These are phyloP conservation scores for Callorhinus ursinus DNA, from an alignment of 2,113 vertebrate genomes.

Conservation along the genomic window DNA sequence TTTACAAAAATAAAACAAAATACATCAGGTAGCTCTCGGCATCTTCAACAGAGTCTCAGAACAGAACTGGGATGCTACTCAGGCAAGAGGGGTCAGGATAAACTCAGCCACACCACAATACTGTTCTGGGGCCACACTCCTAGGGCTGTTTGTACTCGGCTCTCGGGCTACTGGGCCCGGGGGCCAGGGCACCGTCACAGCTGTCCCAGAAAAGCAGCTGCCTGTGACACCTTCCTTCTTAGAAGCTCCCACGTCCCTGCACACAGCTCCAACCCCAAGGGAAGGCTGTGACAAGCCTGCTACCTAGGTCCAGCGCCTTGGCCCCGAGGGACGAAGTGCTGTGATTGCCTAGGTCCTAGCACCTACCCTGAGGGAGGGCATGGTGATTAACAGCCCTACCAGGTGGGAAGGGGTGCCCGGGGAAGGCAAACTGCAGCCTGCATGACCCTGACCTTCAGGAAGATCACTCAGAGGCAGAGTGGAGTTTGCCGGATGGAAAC, in stretches of 20 bases:
- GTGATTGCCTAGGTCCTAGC: fast-evolving
- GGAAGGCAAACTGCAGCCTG: neutral
- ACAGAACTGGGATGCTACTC: neutral
- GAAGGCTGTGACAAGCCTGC: neutral
- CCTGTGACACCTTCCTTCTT: neutral
- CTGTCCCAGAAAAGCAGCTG: neutral
- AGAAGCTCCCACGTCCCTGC: neutral
- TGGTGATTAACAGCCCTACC: fast-evolving
- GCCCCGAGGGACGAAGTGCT: neutral
- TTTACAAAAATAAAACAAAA: neutral
- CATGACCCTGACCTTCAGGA: neutral
- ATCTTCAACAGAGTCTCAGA: neutral
- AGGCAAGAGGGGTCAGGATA: neutral
- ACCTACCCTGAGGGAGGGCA: neutral
- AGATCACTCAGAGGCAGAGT: neutral
- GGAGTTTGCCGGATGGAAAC: too few species aligned
- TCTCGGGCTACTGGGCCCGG: too few species aligned
- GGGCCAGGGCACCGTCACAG: neutral
- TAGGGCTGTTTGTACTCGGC: neutral
- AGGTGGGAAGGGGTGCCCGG: neutral
- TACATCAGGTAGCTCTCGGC: neutral
- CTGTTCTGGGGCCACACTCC: neutral
- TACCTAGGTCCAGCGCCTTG: neutral
- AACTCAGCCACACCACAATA: neutral
- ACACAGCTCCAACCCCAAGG: fast-evolving